phyloP scores from a whole-genome alignment of 2,888 invertebrate species.

The Quadriops clusia region DNA sequence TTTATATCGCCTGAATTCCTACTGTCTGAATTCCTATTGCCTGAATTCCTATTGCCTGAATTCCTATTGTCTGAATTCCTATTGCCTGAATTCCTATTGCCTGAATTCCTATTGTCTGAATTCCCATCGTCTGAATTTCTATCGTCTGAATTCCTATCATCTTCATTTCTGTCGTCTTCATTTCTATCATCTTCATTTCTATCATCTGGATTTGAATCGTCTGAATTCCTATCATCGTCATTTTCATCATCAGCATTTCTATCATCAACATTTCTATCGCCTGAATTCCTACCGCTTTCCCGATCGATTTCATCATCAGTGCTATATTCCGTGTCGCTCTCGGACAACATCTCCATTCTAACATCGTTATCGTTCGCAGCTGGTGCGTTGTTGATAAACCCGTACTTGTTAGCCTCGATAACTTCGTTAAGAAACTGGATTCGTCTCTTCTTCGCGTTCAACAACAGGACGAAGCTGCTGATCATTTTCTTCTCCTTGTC shows the following conservation, averaged over 20 bases:
- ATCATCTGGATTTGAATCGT: slow-evolving; percentile 11
- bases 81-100: too few relatives aligned
- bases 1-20: too few relatives aligned
- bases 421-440: slow-evolving; percentile 30
- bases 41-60: too few relatives aligned
- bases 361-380: slow-evolving; percentile 6
- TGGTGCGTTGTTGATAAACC: slow-evolving; percentile 1
- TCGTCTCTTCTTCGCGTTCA: slow-evolving; percentile 32
- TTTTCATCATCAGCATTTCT: slow-evolving; percentile 2
- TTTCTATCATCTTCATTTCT: slow-evolving; percentile 4
- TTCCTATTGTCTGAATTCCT: too few relatives aligned
- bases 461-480: slow-evolving; percentile 25
- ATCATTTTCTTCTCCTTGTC: slow-evolving; percentile 24
- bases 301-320: slow-evolving; percentile 16
- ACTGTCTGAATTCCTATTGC: too few relatives aligned
- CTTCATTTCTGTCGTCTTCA: neutral
- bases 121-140: too few relatives aligned
- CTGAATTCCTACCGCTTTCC: slow-evolving; percentile 4
- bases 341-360: slow-evolving; percentile 5
- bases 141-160: too few relatives aligned
- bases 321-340: slow-evolving; percentile 12
- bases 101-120: too few relatives aligned
- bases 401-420: slow-evolving; percentile 18
- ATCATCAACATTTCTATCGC: slow-evolving; percentile 8
- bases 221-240: slow-evolving; percentile 5